phyloP scores from a whole-genome alignment of 1,140 invertebrate species.

The Lethrus apterus region DNA sequence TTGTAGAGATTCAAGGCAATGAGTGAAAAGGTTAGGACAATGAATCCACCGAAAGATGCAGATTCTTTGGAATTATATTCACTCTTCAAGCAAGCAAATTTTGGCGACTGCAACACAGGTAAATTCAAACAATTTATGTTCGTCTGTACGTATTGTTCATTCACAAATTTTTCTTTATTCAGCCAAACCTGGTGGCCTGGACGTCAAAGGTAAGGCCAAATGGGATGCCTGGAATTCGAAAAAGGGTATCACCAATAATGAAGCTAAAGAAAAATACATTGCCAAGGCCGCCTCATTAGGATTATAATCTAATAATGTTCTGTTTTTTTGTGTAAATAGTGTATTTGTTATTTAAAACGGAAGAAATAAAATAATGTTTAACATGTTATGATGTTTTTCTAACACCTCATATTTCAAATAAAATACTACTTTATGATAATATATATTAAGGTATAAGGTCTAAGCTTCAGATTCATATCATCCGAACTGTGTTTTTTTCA shows the following conservation, averaged over 20 bases:
- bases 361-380: background rate
- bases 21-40: constrained; percentile 3
- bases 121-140: constrained; percentile 24
- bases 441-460: too few species aligned
- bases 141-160: too few species aligned
- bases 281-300: constrained; percentile 54
- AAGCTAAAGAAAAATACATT: constrained; percentile 78
- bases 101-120: constrained; percentile 69
- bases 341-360: too few species aligned
- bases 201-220: constrained; percentile 81
- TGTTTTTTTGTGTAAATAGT: too few species aligned
- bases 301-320: too few species aligned
- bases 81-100: constrained; percentile 69
- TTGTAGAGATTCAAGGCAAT: constrained; percentile 1
- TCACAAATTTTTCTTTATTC: background rate
- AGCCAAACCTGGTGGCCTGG: constrained; percentile 20
- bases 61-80: constrained; percentile 71
- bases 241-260: constrained; percentile 72
- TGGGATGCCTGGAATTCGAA: constrained; percentile 86
- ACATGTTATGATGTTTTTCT: background rate
- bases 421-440: background rate
- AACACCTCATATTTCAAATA: background rate
- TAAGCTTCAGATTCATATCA: too few species aligned
- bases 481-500: too few species aligned
- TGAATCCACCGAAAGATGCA: constrained; percentile 50